These are phyloP conservation scores for Sitodiplosis mosellana DNA, from an alignment of 1,140 invertebrate genomes.

Conservation along the genomic window DNA sequence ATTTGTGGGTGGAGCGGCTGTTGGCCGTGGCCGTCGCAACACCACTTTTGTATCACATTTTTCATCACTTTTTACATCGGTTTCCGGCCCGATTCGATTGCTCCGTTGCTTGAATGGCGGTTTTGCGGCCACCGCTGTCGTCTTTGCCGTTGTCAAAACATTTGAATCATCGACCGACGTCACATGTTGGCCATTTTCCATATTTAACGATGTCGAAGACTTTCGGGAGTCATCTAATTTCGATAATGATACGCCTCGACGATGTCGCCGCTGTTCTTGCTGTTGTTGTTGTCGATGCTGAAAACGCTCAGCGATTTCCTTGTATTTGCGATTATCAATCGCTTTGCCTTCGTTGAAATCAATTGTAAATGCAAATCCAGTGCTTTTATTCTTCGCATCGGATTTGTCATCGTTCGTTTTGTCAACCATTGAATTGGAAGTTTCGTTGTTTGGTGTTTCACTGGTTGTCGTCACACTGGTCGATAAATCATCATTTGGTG, in stretches of 20 bases:
- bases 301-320: neutral
- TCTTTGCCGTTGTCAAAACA: neutral
- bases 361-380: neutral
- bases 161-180: no score
- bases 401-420: neutral
- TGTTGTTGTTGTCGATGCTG: neutral
- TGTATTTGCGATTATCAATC: neutral
- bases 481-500: neutral
- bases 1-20: no score
- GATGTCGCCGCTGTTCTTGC: neutral
- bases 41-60: neutral
- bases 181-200: no score
- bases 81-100: neutral
- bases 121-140: neutral
- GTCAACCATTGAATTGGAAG: neutral
- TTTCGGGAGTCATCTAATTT: neutral
- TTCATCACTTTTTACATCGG: neutral
- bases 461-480: neutral
- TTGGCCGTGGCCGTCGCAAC: neutral
- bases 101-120: neutral
- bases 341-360: slow-evolving; percentile 1
- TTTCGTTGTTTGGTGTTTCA: neutral
- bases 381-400: neutral
- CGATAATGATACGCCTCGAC: neutral
- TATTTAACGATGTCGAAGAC: no score